These are phyloP conservation scores for Aspiorhynchus laticeps DNA, from an alignment of 2,113 vertebrate species.

Conservation along the genomic window DNA sequence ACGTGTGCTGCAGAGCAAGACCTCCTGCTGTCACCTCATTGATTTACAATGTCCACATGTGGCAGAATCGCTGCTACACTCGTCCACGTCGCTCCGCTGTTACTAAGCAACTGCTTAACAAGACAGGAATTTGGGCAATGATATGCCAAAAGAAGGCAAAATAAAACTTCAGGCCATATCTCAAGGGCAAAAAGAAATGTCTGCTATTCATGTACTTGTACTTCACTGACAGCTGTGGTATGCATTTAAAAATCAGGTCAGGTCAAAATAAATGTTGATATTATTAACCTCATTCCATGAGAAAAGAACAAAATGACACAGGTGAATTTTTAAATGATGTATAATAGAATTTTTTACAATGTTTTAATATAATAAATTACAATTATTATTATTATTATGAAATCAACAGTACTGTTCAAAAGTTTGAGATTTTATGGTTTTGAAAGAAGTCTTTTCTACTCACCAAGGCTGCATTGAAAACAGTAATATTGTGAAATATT, in stretches of 20 bases:
- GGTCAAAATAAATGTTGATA: background rate
- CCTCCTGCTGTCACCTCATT: conserved; percentile 6
- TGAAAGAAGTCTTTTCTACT: too few relatives aligned
- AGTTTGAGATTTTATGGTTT: background rate
- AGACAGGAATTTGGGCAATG: conserved; percentile 34
- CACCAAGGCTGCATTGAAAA: background rate
- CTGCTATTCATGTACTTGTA: background rate
- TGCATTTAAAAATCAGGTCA: background rate
- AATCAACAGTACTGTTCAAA: background rate
- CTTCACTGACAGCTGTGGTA: background rate
- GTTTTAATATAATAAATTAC: background rate
- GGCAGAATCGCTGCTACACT: background rate
- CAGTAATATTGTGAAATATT: background rate
- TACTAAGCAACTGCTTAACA: conserved; percentile 66
- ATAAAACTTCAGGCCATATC: conserved; percentile 43
- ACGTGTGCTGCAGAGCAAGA: background rate
- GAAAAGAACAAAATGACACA: background rate
- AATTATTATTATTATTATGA: background rate
- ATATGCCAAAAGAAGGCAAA: conserved; percentile 26
- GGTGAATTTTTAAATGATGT: background rate
- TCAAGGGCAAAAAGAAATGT: conserved; percentile 42
- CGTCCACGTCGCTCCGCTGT: conserved; percentile 47
- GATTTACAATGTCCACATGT: conserved; percentile 6
- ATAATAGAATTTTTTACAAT: background rate
- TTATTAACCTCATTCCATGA: background rate